Evolutionary conservation across 1,140 invertebrate species (phyloP).

Genomic region (Tribolium madens): DNA sequence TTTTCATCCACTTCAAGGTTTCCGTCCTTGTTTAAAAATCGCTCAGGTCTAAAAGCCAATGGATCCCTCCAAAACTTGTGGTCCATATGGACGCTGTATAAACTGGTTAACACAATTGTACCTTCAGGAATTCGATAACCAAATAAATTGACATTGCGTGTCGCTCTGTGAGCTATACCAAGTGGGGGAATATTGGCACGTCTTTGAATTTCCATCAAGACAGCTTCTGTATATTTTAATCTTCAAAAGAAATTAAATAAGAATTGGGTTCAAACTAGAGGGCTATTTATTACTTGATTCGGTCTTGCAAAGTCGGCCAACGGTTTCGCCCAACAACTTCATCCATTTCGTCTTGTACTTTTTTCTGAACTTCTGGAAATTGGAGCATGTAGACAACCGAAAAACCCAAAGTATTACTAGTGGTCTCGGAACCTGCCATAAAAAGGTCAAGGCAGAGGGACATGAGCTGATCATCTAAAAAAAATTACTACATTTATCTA

Average conservation of each 20-base stretch:
- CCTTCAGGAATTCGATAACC: slow-evolving; percentile 76
- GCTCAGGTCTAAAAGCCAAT: slow-evolving; percentile 76
- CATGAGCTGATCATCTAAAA: slow-evolving; percentile 74
- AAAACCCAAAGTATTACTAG: slow-evolving; percentile 74
- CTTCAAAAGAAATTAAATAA: slow-evolving; percentile 63
- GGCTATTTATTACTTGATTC: slow-evolving; percentile 68
- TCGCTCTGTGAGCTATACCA: slow-evolving; percentile 72
- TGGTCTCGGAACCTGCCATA: slow-evolving; percentile 79
- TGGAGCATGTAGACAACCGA: slow-evolving; percentile 74
- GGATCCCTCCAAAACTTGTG: slow-evolving; percentile 77
- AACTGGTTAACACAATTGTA: slow-evolving; percentile 75
- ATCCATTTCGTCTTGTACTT: slow-evolving; percentile 78
- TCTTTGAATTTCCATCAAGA: slow-evolving; percentile 73
- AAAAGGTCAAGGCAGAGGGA: slow-evolving; percentile 78
- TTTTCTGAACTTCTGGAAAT: slow-evolving; percentile 75
- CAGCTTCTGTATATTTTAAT: slow-evolving; percentile 73
- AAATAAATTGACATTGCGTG: slow-evolving; percentile 68
- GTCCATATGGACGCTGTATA: slow-evolving; percentile 79
- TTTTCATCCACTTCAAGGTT: slow-evolving; percentile 70
- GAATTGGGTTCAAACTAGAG: slow-evolving; percentile 5
- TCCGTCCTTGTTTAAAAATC: slow-evolving; percentile 77
- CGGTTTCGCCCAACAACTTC: slow-evolving; percentile 71
- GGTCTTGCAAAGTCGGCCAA: slow-evolving; percentile 72
- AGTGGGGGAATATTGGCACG: slow-evolving; percentile 68
- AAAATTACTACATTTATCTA: background rate